Conservation (phyloP, 2,888 invertebrate genomes). For the Empis livida region DNA sequence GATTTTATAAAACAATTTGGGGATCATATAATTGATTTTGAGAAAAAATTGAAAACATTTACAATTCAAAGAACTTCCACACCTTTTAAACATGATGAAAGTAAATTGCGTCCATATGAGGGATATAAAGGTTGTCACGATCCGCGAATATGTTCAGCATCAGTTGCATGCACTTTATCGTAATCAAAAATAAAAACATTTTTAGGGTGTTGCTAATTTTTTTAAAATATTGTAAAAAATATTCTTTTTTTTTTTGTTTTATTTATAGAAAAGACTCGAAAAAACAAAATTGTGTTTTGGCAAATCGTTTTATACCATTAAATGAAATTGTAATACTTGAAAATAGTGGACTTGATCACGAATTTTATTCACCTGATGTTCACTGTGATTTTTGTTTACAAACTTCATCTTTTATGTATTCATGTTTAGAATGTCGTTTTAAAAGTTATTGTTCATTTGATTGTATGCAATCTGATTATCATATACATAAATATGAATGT, state of each 20-base stretch:
- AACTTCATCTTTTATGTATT: neutral
- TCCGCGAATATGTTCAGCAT: constrained; percentile 2
- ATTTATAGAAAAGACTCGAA: neutral
- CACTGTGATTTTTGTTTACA: constrained; percentile 5
- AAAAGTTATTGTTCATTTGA: constrained; percentile 4
- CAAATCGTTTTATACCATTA: constrained; percentile 3
- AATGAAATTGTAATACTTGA: constrained; percentile 5
- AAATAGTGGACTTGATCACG: constrained; percentile 1
- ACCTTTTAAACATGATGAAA: neutral
- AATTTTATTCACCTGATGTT: neutral
- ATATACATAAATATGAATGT: constrained; percentile 7
- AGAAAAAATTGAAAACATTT: neutral
- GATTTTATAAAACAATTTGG: neutral
- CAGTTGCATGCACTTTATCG: constrained; percentile 5
- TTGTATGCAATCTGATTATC: neutral
- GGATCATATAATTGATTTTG: neutral
- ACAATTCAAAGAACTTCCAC: neutral
- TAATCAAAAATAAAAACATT: neutral
- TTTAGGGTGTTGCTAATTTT: neutral
- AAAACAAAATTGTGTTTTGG: neutral
- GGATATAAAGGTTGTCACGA: constrained; percentile 1
- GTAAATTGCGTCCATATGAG: neutral
- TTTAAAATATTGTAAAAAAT: neutral
- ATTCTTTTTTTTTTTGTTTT: neutral
- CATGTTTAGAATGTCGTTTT: constrained; percentile 6